These are phyloP conservation scores for Athalia rosae DNA, from an alignment of 2,888 invertebrate species.

Conservation along the genomic window DNA sequence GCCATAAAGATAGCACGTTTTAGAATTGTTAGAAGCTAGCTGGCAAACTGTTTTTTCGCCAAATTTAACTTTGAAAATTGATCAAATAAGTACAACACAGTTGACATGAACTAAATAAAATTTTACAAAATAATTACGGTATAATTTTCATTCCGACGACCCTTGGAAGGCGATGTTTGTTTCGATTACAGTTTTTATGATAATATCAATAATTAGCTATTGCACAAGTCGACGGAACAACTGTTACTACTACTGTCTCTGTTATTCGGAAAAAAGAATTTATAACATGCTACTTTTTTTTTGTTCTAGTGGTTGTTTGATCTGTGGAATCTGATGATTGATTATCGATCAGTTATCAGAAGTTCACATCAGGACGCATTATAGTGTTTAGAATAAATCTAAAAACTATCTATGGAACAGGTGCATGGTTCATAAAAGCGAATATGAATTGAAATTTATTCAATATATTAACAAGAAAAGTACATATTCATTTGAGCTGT, in stretches of 20 bases:
- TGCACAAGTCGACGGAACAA: too few species aligned
- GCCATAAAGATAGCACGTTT: slow-evolving; percentile 26
- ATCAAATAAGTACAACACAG: slow-evolving; percentile 35
- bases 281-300: not conserved
- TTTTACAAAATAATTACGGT: slow-evolving; percentile 36
- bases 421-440: not conserved
- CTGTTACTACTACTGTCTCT: too few species aligned
- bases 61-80: slow-evolving; percentile 35
- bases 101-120: slow-evolving; percentile 43
- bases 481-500: not conserved
- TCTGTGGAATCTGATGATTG: not conserved
- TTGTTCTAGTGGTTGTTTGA: not conserved
- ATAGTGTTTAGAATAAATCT: not conserved
- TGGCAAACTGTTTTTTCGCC: slow-evolving; percentile 28
- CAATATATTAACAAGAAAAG: not conserved
- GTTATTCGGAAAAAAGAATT: not conserved
- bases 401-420: slow-evolving; percentile 20
- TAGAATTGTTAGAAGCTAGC: slow-evolving; percentile 39
- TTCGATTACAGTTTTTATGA: not conserved
- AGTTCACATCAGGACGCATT: slow-evolving; percentile 13
- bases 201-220: not conserved
- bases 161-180: not conserved
- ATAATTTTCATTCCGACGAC: slow-evolving; percentile 17
- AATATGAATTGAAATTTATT: not conserved
- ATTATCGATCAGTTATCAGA: slow-evolving; percentile 1